A percentile compares a stretch with the other conserved stretches of the same genome.
Conservation (phyloP, 1,140 invertebrate species). For the Hylyphantes graminicola region DNA sequence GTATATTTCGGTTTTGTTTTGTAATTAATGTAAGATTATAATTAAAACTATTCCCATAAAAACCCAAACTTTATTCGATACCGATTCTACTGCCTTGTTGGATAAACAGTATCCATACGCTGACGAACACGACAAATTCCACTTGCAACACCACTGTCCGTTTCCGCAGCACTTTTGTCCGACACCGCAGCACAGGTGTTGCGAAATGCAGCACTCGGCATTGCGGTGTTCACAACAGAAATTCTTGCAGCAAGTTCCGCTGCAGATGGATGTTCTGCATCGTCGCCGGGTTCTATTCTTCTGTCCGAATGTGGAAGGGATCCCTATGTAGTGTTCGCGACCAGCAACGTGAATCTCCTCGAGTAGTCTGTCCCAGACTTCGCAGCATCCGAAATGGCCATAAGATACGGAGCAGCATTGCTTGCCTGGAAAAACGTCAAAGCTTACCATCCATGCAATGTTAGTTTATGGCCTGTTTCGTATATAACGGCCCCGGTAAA, state of each 20-base stretch:
- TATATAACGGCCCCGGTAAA: too few relatives aligned
- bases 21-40: too few relatives aligned
- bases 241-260: not conserved
- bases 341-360: constrained; percentile 2
- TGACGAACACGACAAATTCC: not conserved
- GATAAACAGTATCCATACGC: constrained; percentile 26
- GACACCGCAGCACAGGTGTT: constrained; percentile 2
- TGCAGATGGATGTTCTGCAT: not conserved
- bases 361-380: not conserved
- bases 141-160: not conserved
- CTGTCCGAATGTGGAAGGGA: not conserved
- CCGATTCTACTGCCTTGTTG: not conserved
- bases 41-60: not conserved
- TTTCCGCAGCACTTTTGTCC: constrained; percentile 1
- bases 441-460: too few relatives aligned
- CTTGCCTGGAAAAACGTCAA: not conserved
- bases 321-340: not conserved
- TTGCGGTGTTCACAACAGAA: not conserved
- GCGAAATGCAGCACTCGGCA: not conserved
- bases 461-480: too few relatives aligned
- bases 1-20: too few relatives aligned
- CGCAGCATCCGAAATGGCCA: not conserved
- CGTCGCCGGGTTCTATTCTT: too few relatives aligned
- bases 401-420: constrained; percentile 4
- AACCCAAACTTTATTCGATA: not conserved